Evolutionary conservation across 2,888 invertebrate species (phyloP), one percentile per base, ranked within the genome.

Genomic region (Prostheceraeus crozeri): DNA sequence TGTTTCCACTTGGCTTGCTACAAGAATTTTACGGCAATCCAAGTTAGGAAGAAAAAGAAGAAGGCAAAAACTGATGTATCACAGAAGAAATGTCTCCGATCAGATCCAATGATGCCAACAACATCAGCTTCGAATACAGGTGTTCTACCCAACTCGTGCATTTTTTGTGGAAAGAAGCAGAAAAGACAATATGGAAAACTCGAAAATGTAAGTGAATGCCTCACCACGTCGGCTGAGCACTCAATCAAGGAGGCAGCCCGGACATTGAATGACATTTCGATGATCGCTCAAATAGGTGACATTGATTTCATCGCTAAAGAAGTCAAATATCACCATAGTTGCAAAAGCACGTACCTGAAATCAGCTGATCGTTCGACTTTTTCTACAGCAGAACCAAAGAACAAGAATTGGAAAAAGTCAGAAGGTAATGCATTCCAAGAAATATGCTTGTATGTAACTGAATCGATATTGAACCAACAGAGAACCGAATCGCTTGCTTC

Each of bases 101-200:
- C 40, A 14, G 40, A 40, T 40, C 16, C n/a, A 40, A 40, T 40
- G 19, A 19, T 16, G 40, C n/a, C 40, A 23, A 40, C 19, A 14
- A 40, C 40, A 19, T 40, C 40, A 23, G n/a, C n/a, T n/a, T n/a
- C n/a, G n/a, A n/a, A n/a, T n/a, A 40, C 19, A 40, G 40, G 40
- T 19, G 21, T 40, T 19, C 40, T 40, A 40, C 40, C 6, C n/a
- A 40, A 40, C n/a, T 40, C n/a, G 21, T 40, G 40, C 21, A 40
- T 40, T 19, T 40, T 40, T 40, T 40, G 40, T 23, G 21, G 21
- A 19, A 40, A 40, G n/a, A 40, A 40, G 21, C 40, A n/a, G 21
- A 40, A 40, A 40, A 4, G 40, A 40, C n/a, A 40, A 40, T 14
- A 23, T 14, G 14, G 19, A 14, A 40, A 40, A 19, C n/a, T 40